Conservation (phyloP, 2,113 vertebrate species). For the Ciconia maguari region DNA sequence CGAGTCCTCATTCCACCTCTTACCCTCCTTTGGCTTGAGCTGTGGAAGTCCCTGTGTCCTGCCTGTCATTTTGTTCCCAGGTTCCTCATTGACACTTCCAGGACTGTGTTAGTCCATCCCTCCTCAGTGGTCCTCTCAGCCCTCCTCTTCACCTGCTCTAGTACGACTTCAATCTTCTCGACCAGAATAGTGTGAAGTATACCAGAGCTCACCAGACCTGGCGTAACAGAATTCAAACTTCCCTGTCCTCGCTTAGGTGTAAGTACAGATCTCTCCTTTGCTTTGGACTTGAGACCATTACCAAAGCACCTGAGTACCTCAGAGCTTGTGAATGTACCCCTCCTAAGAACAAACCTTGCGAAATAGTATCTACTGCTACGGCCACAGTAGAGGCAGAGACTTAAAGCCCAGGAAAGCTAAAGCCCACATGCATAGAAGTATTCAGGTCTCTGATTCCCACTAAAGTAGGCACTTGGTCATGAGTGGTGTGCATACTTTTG, state of each 20-base stretch:
- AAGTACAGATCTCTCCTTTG: not conserved
- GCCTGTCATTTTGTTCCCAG: not conserved
- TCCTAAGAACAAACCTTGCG: not conserved
- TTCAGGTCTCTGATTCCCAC: not conserved
- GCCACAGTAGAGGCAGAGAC: not conserved
- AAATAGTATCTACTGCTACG: not conserved
- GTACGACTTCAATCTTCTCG: not conserved
- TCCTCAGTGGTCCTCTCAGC: not conserved
- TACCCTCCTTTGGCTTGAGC: not conserved
- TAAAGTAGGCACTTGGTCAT: not conserved
- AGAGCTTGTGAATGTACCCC: not conserved
- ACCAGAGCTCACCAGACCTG: not conserved
- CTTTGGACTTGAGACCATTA: not conserved
- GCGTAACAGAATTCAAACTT: not conserved
- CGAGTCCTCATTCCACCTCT: not conserved
- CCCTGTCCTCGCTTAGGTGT: not conserved
- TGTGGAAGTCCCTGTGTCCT: not conserved
- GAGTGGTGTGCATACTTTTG: not conserved
- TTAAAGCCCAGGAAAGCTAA: not conserved
- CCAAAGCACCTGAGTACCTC: not conserved
- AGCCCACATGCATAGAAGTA: not conserved
- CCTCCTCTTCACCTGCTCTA: not conserved
- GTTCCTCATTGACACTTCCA: not conserved
- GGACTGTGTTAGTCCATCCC: not conserved
- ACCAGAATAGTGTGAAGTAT: not conserved